Evolutionary conservation across 2,888 invertebrate genomes (phyloP).

Genomic region (Acanthosepion esculentum): DNA sequence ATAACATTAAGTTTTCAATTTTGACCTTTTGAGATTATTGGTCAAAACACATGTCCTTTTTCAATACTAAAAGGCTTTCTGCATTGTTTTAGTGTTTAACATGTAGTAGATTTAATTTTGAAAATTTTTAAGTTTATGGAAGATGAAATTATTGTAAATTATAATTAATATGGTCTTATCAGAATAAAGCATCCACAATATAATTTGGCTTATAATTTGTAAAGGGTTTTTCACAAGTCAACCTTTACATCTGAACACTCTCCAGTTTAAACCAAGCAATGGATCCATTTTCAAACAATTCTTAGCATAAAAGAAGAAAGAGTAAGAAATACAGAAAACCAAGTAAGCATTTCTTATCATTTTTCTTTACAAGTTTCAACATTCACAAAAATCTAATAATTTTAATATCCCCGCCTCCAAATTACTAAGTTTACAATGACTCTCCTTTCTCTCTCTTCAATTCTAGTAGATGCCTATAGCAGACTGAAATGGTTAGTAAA

Average conservation of each 20-base stretch:
- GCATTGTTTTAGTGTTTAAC: neutral
- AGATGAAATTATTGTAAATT: too few relatives aligned
- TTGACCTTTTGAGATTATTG: too few relatives aligned
- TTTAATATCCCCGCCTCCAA: neutral
- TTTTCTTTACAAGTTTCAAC: neutral
- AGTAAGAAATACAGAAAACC: neutral
- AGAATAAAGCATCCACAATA: neutral
- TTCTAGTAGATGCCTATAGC: neutral
- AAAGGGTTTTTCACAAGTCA: neutral
- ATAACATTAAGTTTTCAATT: too few relatives aligned
- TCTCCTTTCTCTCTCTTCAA: neutral
- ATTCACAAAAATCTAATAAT: neutral
- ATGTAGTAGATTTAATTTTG: too few relatives aligned
- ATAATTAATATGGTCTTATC: neutral
- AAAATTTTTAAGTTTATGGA: too few relatives aligned
- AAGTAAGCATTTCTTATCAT: neutral
- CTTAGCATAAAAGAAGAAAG: neutral
- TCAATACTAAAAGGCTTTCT: neutral
- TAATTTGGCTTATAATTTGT: neutral
- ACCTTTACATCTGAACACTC: neutral
- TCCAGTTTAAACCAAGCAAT: neutral
- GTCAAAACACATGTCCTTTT: neutral
- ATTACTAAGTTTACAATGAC: neutral
- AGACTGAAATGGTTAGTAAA: neutral
- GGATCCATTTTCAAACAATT: slow-evolving; percentile 12